These are phyloP conservation scores for Elgonia sp. DNA, from an alignment of 2,888 invertebrate genomes.

Conservation along the genomic window DNA sequence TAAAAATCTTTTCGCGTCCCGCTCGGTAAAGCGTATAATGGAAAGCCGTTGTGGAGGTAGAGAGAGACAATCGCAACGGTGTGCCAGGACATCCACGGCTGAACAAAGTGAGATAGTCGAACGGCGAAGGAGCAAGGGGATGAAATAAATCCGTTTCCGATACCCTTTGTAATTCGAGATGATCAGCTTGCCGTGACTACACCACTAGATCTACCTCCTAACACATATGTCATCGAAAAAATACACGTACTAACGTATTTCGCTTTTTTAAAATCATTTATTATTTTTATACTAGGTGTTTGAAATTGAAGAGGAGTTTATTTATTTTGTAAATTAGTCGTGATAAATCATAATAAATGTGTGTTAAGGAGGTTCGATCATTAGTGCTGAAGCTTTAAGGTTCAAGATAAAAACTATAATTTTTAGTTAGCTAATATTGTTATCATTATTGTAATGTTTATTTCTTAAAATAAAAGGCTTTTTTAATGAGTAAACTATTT, in stretches of 20 bases:
- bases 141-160: conserved; percentile 77
- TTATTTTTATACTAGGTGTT: neutral
- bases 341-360: neutral
- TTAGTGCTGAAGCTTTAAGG: too few relatives aligned
- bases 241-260: conserved; percentile 22
- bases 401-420: too few relatives aligned
- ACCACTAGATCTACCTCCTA: conserved; percentile 67
- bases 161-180: conserved; percentile 87
- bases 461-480: too few relatives aligned
- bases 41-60: conserved; percentile 71
- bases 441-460: too few relatives aligned
- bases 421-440: too few relatives aligned
- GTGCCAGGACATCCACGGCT: conserved; percentile 2
- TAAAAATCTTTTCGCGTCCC: conserved; percentile 78
- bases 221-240: conserved; percentile 72
- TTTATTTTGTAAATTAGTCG: neutral
- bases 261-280: conserved; percentile 14
- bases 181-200: conserved; percentile 84
- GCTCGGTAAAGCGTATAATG: conserved; percentile 75
- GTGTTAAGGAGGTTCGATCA: too few relatives aligned
- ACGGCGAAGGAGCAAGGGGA: conserved; percentile 69
- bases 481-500: too few relatives aligned
- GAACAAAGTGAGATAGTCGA: conserved; percentile 42
- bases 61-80: conserved; percentile 59
- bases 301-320: too few relatives aligned